Evolutionary conservation across 2,113 vertebrate species (phyloP), one percentile per base, ranked within the genome.

Genomic region (Gymnocephalus cernua): DNA sequence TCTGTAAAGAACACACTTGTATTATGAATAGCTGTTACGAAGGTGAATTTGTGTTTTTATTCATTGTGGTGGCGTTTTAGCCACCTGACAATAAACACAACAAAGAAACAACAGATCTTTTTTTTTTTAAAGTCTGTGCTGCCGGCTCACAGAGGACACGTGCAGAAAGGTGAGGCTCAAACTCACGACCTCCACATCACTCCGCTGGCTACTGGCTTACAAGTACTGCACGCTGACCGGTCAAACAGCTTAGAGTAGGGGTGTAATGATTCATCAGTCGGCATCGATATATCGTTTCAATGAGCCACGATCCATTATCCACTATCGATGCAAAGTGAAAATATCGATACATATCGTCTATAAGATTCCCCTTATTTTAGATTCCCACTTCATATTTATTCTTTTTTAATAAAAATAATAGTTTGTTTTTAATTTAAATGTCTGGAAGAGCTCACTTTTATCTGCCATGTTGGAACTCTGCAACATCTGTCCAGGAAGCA

Each of bases 21-120:
- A 88, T 72, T 35, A 93, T 95, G 86, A 93, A 72, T 91, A 91
- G 85, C 93, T 96, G 90, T 94, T 89, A 80, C 73, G 72, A 93
- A 95, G 94, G 94, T 93, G 92, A 95, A 35, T 27, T 23, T 83
- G 38, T 77, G 72, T 82, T 41, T 48, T 53, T 38, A 79, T 70
- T 85, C 19, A 82, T 45, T 44, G 81, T 77, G 94, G 97, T 97
- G 96, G 96, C 95, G 97, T 99, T 99, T 98, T 98, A 99, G 96
- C 97, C 96, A 96, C 90, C 83, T 67, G 87, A 84, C 76, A 93
- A 85, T 90, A 80, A 90, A 84, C 65, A 35, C 38, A 74, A 80
- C 59, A 54, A 38, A 41, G 38, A 41, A 6, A 78, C 2, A 56
- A 41, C 32, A 2, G 2, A 54, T 47, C 9, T 21, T 16, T n/a